A percentile compares a stretch with the other conserved stretches of the same genome.
These are phyloP conservation scores for Pimpla rufipes DNA, from an alignment of 2,888 invertebrate species.

Conservation along the genomic window DNA sequence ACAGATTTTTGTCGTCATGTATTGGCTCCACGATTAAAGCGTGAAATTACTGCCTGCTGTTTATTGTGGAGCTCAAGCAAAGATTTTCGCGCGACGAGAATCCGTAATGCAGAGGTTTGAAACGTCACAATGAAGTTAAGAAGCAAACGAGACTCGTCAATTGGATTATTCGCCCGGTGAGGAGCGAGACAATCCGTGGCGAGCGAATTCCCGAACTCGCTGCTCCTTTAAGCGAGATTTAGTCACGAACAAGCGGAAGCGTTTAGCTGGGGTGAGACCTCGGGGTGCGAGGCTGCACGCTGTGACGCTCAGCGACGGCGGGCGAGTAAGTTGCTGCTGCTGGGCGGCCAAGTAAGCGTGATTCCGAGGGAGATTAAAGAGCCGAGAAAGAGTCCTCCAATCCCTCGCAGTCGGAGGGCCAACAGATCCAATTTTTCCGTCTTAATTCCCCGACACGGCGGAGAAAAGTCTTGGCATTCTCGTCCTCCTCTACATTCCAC, in stretches of 20 bases:
- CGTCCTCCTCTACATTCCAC: slow-evolving; percentile 15
- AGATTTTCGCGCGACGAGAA: neutral
- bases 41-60: neutral
- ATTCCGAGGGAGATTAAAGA: slow-evolving; percentile 68
- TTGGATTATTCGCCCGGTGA: slow-evolving; percentile 40
- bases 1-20: too few species aligned
- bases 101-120: neutral
- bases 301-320: slow-evolving; percentile 60
- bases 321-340: slow-evolving; percentile 49
- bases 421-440: slow-evolving; percentile 67
- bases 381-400: slow-evolving; percentile 61
- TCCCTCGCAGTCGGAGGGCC: slow-evolving; percentile 52
- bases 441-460: slow-evolving; percentile 49
- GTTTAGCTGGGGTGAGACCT: slow-evolving; percentile 59
- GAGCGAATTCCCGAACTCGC: slow-evolving; percentile 13
- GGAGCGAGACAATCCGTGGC: slow-evolving; percentile 29
- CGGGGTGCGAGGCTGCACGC: slow-evolving; percentile 62
- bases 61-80: neutral
- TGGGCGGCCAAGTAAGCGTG: slow-evolving; percentile 64
- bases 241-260: slow-evolving; percentile 60
- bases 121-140: slow-evolving; percentile 25
- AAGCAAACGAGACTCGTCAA: slow-evolving; percentile 51
- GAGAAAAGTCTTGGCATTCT: slow-evolving; percentile 45
- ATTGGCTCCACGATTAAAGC: neutral
- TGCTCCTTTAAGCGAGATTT: slow-evolving; percentile 56